Evolutionary conservation across 2,113 vertebrate species (phyloP), one percentile per base, ranked within the genome.

Genomic region (Miniopterus natalensis): DNA sequence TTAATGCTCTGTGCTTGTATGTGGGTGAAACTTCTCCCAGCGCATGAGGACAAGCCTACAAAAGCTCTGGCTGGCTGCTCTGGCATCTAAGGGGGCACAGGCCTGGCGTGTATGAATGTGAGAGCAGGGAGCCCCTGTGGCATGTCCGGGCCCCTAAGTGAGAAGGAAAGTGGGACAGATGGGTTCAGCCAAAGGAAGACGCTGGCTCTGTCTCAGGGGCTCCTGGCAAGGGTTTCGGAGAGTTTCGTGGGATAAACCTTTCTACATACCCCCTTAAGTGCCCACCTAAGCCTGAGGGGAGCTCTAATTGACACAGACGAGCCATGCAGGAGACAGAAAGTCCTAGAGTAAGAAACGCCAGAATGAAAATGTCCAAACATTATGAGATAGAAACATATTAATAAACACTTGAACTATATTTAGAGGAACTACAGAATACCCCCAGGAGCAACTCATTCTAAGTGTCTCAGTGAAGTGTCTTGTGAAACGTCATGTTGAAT

Each of bases 381-480:
- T 97, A 97, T 96, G 95, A 97, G 97, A 93, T 96, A 87, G 66
- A 89, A 96, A 95, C 17, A 77, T 89, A 96, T 96, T 97, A 97
- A 96, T 97, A 96, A 97, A 80, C 89, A 96, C 94, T 95, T 95
- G 93, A 96, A 90, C 93, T 97, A 88, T 94, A 97, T 96, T 97
- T 97, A 97, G 97, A 97, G 94, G 94, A 96, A 97, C 96, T 97
- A 96, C 89, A 93, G 96, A 97, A 96, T 94, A 89, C 93, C 91
- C 93, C 66, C 93, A 96, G 73, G 95, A 94, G 94, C 79, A 93
- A 49, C 90, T 86, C 95, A 96, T 97, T 92, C 96, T 96, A 96
- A 98, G 95, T 95, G 75, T 88, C 92, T 95, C 96, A 96, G 92
- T 97, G 96, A 94, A 96, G 84, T 79, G 68, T 84, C 87, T 95